A percentile compares a stretch with the other conserved stretches of the same genome.
Evolutionary conservation across 2,888 invertebrate genomes (phyloP).

Genomic region (Oithona nana): DNA sequence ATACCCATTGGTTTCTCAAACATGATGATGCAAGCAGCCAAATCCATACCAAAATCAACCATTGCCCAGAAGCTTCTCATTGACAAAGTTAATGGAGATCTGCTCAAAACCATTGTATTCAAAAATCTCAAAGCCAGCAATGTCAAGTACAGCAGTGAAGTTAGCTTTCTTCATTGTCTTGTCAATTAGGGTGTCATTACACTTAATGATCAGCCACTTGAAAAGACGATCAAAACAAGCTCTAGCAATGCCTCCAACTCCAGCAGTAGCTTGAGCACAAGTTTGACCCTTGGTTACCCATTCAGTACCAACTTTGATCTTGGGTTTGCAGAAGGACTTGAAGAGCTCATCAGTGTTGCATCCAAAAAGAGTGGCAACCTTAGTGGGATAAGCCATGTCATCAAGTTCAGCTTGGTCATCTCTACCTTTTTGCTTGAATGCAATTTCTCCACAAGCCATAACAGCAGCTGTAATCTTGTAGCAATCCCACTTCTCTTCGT

Average conservation of each 20-base stretch:
- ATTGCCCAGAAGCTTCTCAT: conserved; percentile 92
- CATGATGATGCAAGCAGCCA: conserved; percentile 83
- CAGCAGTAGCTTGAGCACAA: conserved; percentile 54
- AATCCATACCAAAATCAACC: conserved; percentile 94
- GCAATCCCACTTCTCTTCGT: conserved; percentile 84
- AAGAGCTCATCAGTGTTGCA: conserved; percentile 68
- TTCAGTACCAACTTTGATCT: conserved; percentile 98
- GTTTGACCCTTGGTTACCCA: conserved; percentile 90
- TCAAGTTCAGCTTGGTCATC: conserved; percentile 99
- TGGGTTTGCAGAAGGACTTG: conserved; percentile 89
- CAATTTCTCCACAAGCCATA: conserved; percentile 99
- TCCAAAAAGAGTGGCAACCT: conserved; percentile 73
- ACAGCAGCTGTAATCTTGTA: conserved; percentile 95
- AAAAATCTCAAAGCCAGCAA: conserved; percentile 98
- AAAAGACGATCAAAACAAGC: conserved; percentile 89
- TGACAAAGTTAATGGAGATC: conserved; percentile 95
- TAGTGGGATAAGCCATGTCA: conserved; percentile 35
- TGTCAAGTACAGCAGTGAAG: conserved; percentile 99
- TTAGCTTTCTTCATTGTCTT: conserved; percentile 95
- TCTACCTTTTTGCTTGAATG: conserved; percentile 99
- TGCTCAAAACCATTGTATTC: conserved; percentile 92
- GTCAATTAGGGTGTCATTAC: conserved; percentile 89
- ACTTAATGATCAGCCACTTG: conserved; percentile 97
- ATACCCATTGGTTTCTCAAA: conserved; percentile 99
- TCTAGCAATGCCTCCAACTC: conserved; percentile 87